Evolutionary conservation across 37 sponge, comb jelly and placozoan genomes (phyloP), one percentile per base, ranked within the genome.

Genomic region (Trichoplax adhaerens): DNA sequence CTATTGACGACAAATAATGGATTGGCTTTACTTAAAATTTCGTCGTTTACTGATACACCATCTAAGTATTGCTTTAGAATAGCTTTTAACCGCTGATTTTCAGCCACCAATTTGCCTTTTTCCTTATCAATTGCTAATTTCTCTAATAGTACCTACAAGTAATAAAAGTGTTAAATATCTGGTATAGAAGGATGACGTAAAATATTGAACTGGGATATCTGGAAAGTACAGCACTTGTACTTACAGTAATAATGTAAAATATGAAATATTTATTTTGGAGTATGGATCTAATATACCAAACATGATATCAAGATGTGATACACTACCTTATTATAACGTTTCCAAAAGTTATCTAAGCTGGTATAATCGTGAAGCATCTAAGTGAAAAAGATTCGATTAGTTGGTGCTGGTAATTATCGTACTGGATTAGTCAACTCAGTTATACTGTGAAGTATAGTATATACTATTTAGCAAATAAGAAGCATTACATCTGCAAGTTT

Each of bases 61-160:
- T 96, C 93, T 46, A 96, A 79, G 69, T 96, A 96, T 70, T 96
- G 98, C 75, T 96, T 96, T 49, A 96, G 74, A 52, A 96, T 68
- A 3, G 79, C 65, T 74, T 81, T 80, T 59, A 96, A 68, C 66
- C 84, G 81, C 57, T 78, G 74, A 77, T 96, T 96, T 59, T 96
- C 92, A 0, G 80, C 69, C 51, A 73, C 63, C 54, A 88, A 75
- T 58, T 68, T 54, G 68, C 78, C 68, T 67, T 81, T 88, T 75
- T 91, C 75, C 48, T 74, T 65, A 47, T 74, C 75, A 59, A 88
- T 77, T 8, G 92, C 83, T 58, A 88, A 58, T n/a, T 83, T 83
- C 72, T 95, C 97, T 55, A 95, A 70, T 64, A 82, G 61, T 0
- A 83, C 90, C 86, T 86, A 66, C 2, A 2, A 48, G n/a, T 64